Base-by-base conservation (phyloP, 2,113 vertebrate species). In the Piliocolobus tephrosceles region DNA sequence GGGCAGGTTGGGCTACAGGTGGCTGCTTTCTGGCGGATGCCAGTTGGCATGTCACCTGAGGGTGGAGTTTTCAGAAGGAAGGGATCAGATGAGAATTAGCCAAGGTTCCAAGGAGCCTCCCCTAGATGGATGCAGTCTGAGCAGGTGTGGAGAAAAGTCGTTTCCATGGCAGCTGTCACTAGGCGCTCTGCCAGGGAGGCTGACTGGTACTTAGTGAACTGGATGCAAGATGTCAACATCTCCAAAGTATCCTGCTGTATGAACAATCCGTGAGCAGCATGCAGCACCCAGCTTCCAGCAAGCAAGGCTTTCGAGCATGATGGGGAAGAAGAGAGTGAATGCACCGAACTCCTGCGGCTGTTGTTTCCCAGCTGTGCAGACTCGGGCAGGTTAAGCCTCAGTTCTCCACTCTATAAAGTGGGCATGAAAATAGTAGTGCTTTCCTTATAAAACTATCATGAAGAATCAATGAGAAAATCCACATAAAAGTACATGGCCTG, bases 161-260 rank as follows among this genome's bases (percentile, higher is more conserved):
- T 96, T 94, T 97, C 94, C 45, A 50, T 81, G 93, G 86, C 81
- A 96, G 40, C 73, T 23, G 3, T 94, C 68, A 83, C 86, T 43
- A 89, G 94, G 91, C 8, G 0, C 25, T 92, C 64, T 90, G 80
- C 87, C 86, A 81, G 40, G 75, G 57, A 97, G 35, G 73, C 91
- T 92, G 61, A 66, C 70, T 97, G 76, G 68, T 70, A 66, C 68
- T 93, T 78, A 80, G 87, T 22, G 11, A 68, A 45, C 64, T 84
- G 27, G 57, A 89, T 80, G 47, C 43, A 47, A 93, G 86, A 89
- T 35, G 43, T 78, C 79, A 89, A 89, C 78, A 22, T 83, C 89
- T 89, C 93, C 0, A 0, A 57, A 78, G 8, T 10, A 61, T 14
- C 35, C 52, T 10, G 32, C 66, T 93, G 11, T 79, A 40, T 8